Conservation (phyloP, 2,888 invertebrate genomes). For the Vesta saturnalis region DNA sequence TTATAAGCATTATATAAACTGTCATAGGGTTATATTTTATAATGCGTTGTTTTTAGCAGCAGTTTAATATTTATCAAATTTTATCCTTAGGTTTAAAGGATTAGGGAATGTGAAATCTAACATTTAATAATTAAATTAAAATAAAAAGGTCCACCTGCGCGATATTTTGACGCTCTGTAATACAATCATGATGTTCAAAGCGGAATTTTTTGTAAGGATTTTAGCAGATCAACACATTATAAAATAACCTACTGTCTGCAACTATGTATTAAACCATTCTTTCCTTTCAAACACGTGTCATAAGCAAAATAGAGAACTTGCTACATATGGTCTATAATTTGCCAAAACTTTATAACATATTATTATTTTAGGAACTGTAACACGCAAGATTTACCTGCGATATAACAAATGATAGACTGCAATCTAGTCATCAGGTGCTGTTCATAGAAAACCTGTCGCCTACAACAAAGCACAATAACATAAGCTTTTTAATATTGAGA, state of each 20-base stretch:
- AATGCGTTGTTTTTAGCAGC: conserved; percentile 31
- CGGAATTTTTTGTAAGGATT: conserved; percentile 22
- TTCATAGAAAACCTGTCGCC: too few relatives aligned
- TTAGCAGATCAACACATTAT: conserved; percentile 32
- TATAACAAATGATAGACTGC: neutral
- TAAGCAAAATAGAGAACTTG: conserved; percentile 15
- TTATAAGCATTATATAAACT: conserved; percentile 37
- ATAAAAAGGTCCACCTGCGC: neutral
- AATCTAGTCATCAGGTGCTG: neutral
- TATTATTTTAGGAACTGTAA: conserved; percentile 19
- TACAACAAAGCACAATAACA: too few relatives aligned
- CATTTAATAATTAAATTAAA: too few relatives aligned
- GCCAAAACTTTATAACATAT: conserved; percentile 26
- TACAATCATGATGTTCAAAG: neutral
- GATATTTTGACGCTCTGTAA: neutral
- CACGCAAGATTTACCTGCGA: neutral
- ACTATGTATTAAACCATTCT: conserved; percentile 28
- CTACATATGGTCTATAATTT: conserved; percentile 24
- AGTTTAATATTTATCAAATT: too few relatives aligned
- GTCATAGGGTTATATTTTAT: conserved; percentile 34
- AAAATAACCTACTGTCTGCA: conserved; percentile 18
- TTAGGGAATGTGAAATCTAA: too few relatives aligned
- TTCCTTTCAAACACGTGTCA: conserved; percentile 30
- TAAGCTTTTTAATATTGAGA: too few relatives aligned
- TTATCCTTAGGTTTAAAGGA: too few relatives aligned